A percentile compares a stretch with the other conserved stretches of the same genome.
These are phyloP conservation scores for Reticulitermes lucifugus DNA, from an alignment of 2,888 invertebrate genomes.

Conservation along the genomic window DNA sequence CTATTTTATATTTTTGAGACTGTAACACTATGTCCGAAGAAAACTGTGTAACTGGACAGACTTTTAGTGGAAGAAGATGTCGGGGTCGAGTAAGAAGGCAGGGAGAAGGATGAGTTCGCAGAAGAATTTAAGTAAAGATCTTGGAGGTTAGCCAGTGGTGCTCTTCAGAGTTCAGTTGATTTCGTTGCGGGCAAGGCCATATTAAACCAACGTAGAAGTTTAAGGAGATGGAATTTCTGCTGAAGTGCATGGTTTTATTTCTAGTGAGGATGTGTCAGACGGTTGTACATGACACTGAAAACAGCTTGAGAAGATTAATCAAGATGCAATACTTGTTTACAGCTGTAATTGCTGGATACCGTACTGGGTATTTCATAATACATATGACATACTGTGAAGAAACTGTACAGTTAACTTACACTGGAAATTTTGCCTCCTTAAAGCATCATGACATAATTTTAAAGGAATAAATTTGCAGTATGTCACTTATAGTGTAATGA, in stretches of 20 bases:
- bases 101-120: conserved; percentile 54
- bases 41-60: conserved; percentile 59
- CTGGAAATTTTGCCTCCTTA: no score
- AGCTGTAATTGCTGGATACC: no score
- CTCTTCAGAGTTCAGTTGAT: background rate
- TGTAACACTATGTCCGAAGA: conserved; percentile 58
- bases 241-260: background rate
- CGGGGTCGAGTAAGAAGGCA: conserved; percentile 56
- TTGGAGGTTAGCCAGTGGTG: conserved; percentile 60
- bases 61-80: conserved; percentile 59
- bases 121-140: conserved; percentile 58
- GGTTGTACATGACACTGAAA: no score
- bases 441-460: no score
- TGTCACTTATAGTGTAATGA: no score
- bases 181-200: background rate
- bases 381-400: no score
- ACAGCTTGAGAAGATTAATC: no score
- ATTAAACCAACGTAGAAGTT: background rate
- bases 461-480: no score
- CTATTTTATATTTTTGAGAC: conserved; percentile 57
- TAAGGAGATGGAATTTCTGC: background rate
- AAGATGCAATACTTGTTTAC: no score
- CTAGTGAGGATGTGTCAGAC: no score
- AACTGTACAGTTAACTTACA: no score
- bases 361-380: no score